A percentile compares a stretch with the other conserved stretches of the same genome.
Evolutionary conservation across 2,888 invertebrate genomes (phyloP).

Genomic region (Cephus runcator): DNA sequence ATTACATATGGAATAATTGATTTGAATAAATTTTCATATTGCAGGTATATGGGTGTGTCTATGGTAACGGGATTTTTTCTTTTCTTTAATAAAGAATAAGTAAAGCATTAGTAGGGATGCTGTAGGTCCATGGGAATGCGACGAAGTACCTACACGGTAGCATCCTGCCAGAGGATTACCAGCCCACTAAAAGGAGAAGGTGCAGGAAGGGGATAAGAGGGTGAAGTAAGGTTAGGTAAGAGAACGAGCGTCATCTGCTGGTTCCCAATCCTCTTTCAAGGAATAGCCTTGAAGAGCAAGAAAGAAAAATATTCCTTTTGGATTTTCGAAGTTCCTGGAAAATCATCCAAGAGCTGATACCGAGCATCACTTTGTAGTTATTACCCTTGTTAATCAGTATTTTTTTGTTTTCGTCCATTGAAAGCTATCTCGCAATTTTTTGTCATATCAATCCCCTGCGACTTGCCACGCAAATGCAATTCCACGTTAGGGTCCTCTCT

Average conservation of each 20-base stretch:
- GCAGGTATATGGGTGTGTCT: neutral
- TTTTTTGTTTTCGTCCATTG: neutral
- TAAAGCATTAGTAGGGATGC: neutral
- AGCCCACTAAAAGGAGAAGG: constrained; percentile 27
- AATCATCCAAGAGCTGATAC: neutral
- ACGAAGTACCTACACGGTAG: constrained; percentile 12
- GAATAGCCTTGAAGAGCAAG: constrained; percentile 33
- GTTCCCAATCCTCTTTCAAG: constrained; percentile 51
- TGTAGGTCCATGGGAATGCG: neutral
- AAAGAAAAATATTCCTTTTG: constrained; percentile 49
- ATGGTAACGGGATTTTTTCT: neutral
- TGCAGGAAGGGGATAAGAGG: constrained; percentile 21
- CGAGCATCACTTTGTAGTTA: neutral
- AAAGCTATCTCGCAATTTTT: neutral
- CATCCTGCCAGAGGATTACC: constrained; percentile 39
- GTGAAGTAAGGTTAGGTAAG: constrained; percentile 25
- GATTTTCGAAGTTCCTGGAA: constrained; percentile 35
- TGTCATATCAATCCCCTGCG: neutral
- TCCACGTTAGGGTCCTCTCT: neutral
- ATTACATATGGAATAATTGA: neutral
- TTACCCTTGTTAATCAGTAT: neutral
- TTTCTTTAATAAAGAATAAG: neutral
- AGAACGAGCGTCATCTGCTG: constrained; percentile 54
- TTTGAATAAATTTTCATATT: neutral
- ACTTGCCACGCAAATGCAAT: neutral